These are phyloP conservation scores for Cryptocephalus primarius DNA, from an alignment of 2,888 invertebrate species.

Conservation along the genomic window DNA sequence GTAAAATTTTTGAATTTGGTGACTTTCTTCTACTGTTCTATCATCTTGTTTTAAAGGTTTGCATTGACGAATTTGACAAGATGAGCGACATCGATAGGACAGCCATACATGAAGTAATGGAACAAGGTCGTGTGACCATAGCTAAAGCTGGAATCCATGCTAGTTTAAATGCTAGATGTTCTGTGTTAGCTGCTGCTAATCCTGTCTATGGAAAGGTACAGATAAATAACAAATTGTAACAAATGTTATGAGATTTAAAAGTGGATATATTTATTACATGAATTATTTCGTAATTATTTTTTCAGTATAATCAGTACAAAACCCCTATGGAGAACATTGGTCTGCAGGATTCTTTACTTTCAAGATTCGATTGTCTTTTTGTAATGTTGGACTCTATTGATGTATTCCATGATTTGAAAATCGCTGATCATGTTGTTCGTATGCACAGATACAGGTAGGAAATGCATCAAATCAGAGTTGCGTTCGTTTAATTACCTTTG, in stretches of 20 bases:
- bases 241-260: background rate
- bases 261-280: background rate
- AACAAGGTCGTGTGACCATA: slow-evolving; percentile 94
- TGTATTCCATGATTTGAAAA: slow-evolving; percentile 78
- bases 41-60: slow-evolving; percentile 29
- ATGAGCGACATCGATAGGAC: slow-evolving; percentile 99
- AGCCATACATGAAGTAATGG: slow-evolving; percentile 99
- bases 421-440: slow-evolving; percentile 92
- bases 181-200: slow-evolving; percentile 98
- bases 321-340: slow-evolving; percentile 99
- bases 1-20: slow-evolving; percentile 79
- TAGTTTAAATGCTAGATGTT: slow-evolving; percentile 92
- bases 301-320: slow-evolving; percentile 95
- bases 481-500: too few relatives aligned
- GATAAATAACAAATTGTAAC: slow-evolving; percentile 6
- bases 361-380: slow-evolving; percentile 96
- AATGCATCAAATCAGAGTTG: background rate
- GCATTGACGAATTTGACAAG: slow-evolving; percentile 97
- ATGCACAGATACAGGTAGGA: slow-evolving; percentile 85
- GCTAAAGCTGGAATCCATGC: slow-evolving; percentile 99
- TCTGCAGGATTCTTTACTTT: slow-evolving; percentile 90
- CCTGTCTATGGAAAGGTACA: slow-evolving; percentile 90
- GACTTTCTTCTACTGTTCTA: background rate
- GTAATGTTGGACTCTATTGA: slow-evolving; percentile 93
- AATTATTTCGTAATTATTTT: slow-evolving; percentile 1